Conservation (phyloP, 1,140 invertebrate species). For the Bactericera cockerelli region DNA sequence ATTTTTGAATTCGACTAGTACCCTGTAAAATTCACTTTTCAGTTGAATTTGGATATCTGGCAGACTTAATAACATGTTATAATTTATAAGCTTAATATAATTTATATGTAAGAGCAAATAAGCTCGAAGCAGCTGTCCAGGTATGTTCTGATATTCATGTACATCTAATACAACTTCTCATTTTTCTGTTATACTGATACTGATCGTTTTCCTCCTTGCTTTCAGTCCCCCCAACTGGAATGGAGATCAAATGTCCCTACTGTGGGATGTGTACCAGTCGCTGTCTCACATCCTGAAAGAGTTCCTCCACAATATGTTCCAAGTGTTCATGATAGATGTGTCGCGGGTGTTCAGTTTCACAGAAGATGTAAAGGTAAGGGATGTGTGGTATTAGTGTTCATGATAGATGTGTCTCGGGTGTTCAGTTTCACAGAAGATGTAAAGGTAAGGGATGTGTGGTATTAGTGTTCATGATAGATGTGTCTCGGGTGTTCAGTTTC, state of each 20-base stretch:
- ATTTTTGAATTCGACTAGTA: too few species aligned
- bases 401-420: not conserved
- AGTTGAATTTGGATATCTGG: too few species aligned
- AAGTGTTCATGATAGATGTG: not conserved
- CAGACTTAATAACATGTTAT: too few species aligned
- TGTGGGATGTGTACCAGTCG: not conserved
- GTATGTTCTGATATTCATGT: too few species aligned
- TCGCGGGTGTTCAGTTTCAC: not conserved
- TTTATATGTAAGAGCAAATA: too few species aligned
- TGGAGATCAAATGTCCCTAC: not conserved
- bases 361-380: not conserved
- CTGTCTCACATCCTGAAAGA: not conserved
- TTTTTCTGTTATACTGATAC: too few species aligned
- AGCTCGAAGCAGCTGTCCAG: too few species aligned
- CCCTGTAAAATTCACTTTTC: too few species aligned
- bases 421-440: not conserved
- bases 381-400: too few species aligned
- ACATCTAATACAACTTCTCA: too few species aligned
- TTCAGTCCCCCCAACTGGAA: not conserved
- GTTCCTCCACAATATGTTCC: not conserved
- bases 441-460: not conserved
- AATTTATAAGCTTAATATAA: too few species aligned
- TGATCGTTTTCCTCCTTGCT: not conserved
- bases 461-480: not conserved
- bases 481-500: not conserved